Evolutionary conservation across 2,888 invertebrate genomes (phyloP).

Genomic region (Dasysyrphus tricinctus): DNA sequence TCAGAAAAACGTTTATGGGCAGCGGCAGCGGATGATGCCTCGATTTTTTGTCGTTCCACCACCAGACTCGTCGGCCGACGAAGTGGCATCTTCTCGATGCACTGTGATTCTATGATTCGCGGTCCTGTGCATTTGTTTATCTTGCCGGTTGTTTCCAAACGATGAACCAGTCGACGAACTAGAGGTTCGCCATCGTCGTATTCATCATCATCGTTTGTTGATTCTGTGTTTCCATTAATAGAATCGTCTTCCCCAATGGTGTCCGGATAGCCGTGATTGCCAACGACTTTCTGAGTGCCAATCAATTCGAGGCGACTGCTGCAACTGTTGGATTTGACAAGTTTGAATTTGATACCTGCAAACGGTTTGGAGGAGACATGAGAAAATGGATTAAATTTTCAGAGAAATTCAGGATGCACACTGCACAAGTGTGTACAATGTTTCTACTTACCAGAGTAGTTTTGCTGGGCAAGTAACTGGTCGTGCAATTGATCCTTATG

Average conservation of each 20-base stretch:
- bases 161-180: constrained; percentile 83
- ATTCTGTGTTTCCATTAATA: constrained; percentile 17
- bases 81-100: constrained; percentile 77
- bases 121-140: constrained; percentile 76
- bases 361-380: not conserved
- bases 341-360: constrained; percentile 89
- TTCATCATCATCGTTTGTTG: constrained; percentile 38
- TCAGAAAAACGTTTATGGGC: constrained; percentile 56
- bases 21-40: constrained; percentile 6
- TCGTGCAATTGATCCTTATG: constrained; percentile 75
- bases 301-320: constrained; percentile 92
- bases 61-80: constrained; percentile 59
- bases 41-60: constrained; percentile 61
- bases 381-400: constrained; percentile 28
- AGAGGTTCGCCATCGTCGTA: constrained; percentile 79
- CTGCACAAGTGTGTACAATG: constrained; percentile 1
- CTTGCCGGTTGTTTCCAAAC: constrained; percentile 80
- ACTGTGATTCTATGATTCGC: constrained; percentile 78
- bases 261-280: constrained; percentile 54
- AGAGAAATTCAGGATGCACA: constrained; percentile 9
- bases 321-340: constrained; percentile 94
- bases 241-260: constrained; percentile 66
- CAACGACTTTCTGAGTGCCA: constrained; percentile 85
- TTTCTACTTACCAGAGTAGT: constrained; percentile 75
- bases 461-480: constrained; percentile 62